Conservation (phyloP, 2,113 vertebrate genomes). For the Scytalopus superciliaris region DNA sequence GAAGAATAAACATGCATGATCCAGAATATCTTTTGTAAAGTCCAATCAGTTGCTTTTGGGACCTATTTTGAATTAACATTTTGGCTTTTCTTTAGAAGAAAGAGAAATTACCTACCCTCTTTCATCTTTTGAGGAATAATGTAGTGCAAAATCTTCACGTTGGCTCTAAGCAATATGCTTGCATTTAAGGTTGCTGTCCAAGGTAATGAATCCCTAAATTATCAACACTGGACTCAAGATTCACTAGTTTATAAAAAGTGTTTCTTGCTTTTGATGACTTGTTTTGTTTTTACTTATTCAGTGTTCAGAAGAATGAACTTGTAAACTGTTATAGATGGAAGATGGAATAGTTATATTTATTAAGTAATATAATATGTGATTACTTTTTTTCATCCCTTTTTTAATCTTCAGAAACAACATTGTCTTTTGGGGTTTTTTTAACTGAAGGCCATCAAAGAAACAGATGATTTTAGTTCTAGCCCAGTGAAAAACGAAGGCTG, state of each 20-base stretch:
- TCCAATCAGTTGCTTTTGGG: background rate
- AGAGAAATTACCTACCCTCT: background rate
- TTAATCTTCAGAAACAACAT: background rate
- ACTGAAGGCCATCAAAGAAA: background rate
- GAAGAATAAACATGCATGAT: background rate
- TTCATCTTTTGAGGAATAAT: background rate
- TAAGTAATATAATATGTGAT: background rate
- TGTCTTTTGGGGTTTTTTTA: background rate
- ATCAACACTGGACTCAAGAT: background rate
- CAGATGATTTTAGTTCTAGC: background rate
- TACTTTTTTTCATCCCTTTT: background rate
- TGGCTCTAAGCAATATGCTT: background rate
- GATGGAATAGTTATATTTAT: background rate
- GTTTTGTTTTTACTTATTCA: background rate
- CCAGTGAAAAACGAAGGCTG: background rate
- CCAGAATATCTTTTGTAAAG: background rate
- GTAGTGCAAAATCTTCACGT: background rate
- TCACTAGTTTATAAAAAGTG: background rate
- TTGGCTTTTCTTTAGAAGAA: background rate
- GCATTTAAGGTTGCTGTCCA: background rate
- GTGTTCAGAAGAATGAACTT: background rate
- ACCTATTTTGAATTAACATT: background rate
- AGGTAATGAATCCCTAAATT: background rate
- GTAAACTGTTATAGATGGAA: background rate
- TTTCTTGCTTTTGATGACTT: background rate